A percentile compares a stretch with the other conserved stretches of the same genome.
These are phyloP conservation scores for Scelioninae gen. 1 DNA, from an alignment of 2,888 invertebrate species.

Conservation along the genomic window DNA sequence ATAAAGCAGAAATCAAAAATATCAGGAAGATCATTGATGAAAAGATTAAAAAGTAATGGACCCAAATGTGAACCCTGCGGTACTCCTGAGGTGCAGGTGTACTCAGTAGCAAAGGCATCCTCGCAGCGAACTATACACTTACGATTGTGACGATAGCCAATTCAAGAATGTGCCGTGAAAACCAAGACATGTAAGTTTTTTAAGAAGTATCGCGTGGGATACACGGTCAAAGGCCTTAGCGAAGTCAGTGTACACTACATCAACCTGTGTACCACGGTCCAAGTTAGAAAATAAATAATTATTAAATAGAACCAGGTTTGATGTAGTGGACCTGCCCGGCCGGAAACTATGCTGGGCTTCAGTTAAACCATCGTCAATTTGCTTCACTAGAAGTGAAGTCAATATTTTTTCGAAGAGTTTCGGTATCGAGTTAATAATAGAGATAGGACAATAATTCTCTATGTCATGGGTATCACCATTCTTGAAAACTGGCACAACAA, in stretches of 20 bases:
- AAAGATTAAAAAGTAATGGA: no score
- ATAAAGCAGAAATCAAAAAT: no score
- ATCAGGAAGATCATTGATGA: no score
- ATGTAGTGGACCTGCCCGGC: neutral
- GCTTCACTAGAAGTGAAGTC: neutral
- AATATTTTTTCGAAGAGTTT: neutral
- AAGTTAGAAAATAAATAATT: conserved; percentile 3
- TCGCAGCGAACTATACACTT: no score
- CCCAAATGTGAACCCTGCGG: no score
- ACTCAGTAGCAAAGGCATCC: no score
- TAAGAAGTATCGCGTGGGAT: neutral
- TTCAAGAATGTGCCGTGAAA: neutral
- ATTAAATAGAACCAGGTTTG: neutral
- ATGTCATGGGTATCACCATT: neutral
- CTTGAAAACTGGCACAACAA: conserved; percentile 7
- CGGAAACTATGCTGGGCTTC: conserved; percentile 1
- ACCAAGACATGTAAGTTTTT: conserved; percentile 1
- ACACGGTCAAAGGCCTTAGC: no score
- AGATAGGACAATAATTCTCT: conserved; percentile 1
- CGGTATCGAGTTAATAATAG: neutral
- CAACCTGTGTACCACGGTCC: neutral
- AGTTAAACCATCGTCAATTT: neutral
- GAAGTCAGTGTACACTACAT: no score
- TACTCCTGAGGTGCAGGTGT: no score
- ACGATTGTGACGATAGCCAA: conserved; percentile 6